Percentiles rank a stretch among this genome's conserved stretches.
These are phyloP conservation scores for Artibeus lituratus DNA, from an alignment of 2,797 vertebrate species.

Conservation along the genomic window DNA sequence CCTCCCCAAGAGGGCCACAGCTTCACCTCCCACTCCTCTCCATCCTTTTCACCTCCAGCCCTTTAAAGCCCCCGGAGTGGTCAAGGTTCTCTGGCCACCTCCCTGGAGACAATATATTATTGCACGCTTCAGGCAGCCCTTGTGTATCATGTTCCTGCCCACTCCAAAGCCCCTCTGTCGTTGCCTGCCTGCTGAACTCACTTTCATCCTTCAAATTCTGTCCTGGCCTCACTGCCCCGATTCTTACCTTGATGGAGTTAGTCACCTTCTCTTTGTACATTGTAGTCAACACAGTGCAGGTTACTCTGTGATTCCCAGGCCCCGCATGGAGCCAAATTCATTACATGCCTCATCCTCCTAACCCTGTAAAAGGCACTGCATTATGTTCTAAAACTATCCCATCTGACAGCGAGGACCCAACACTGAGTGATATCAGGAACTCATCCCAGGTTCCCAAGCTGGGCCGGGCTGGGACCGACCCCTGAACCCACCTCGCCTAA, in stretches of 20 bases:
- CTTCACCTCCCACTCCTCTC: not conserved
- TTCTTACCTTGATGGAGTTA: fast-evolving
- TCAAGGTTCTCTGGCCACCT: not conserved
- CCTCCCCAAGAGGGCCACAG: not conserved
- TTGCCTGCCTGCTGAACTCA: not conserved
- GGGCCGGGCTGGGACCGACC: not conserved
- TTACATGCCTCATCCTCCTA: fast-evolving
- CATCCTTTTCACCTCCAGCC: not conserved
- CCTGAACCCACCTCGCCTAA: not conserved
- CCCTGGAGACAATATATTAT: too few species aligned
- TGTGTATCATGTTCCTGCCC: fast-evolving
- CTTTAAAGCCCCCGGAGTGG: not conserved
- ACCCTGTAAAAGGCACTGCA: not conserved
- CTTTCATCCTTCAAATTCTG: not conserved
- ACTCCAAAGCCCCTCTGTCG: not conserved
- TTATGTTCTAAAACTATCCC: not conserved
- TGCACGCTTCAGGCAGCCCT: not conserved
- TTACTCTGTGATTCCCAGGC: not conserved
- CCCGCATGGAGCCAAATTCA: not conserved
- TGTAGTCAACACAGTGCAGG: not conserved
- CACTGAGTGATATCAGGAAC: not conserved
- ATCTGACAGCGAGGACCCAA: not conserved
- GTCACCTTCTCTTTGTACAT: not conserved
- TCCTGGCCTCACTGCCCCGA: not conserved
- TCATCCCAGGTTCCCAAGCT: not conserved